A percentile compares a stretch with the other conserved stretches of the same genome.
phyloP scores from a whole-genome alignment of 30 jellyfish, hydroid and myxozoan species.

The Pseudorhiza aurosa region DNA sequence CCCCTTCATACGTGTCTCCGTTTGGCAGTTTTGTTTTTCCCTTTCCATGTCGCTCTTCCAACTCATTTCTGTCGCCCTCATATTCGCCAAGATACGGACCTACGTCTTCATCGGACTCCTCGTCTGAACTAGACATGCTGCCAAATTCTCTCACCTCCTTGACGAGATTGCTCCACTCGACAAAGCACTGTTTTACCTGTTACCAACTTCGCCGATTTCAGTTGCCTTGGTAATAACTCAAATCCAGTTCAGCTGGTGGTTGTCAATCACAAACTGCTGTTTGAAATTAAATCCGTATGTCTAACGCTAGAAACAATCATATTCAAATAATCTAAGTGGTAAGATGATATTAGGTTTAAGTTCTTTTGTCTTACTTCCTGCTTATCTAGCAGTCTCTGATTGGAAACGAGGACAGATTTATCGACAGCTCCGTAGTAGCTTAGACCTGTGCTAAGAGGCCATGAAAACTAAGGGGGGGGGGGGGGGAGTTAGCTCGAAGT shows the following conservation, averaged over 20 bases:
- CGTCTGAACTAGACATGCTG: constrained; percentile 71
- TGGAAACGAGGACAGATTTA: too few species aligned
- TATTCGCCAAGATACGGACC: constrained; percentile 78
- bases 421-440: too few species aligned
- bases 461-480: too few species aligned
- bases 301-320: not conserved
- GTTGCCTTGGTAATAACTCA: constrained; percentile 18
- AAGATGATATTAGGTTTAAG: too few species aligned
- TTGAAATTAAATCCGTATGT: not conserved
- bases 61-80: constrained; percentile 77
- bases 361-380: too few species aligned
- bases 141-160: too few species aligned
- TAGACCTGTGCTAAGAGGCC: too few species aligned
- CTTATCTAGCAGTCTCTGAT: too few species aligned
- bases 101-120: constrained; percentile 72
- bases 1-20: constrained; percentile 81
- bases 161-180: not conserved
- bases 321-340: not conserved
- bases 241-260: constrained; percentile 21
- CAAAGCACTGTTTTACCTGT: not conserved
- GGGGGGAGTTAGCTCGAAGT: too few species aligned
- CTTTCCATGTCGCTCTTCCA: constrained; percentile 74
- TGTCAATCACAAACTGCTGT: not conserved
- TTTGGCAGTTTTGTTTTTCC: constrained; percentile 77
- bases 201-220: not conserved